Base-by-base conservation (phyloP, 2,113 vertebrate genomes). In the Phyllostomus hastatus region DNA sequence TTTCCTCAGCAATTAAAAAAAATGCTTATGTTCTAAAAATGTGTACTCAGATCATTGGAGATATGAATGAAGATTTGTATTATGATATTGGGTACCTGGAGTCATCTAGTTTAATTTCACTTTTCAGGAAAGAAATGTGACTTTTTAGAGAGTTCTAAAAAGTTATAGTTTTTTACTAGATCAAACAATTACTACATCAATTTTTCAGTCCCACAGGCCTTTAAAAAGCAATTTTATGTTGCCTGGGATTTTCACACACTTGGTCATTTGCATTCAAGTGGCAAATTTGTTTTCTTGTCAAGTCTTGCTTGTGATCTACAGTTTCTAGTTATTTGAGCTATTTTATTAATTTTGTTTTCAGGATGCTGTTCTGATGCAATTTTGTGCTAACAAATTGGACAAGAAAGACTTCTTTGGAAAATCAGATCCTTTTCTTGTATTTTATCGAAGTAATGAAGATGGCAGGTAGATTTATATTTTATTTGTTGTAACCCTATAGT, bases 361-460 rank as follows among this genome's bases (percentile, higher is more conserved):
- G 99, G 99, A 99, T 97, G 99, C 99, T 10, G 98, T 99, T 85
- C 99, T 99, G 6, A 99, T 99, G 99, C 99, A 99, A 98, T 97
- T 99, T 85, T 99, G 99, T 9, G 99, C 99, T 95, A 99, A 99
- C 98, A 99, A 99, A 98, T 98, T 99, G 98, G 99, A 99, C 98
- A 99, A 99, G 98, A 99, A 99, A 97, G 99, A 99, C 98, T 99
- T 99, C 98, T 99, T 99, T 5, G 99, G 99, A 88, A 99, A 99
- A 98, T 99, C 99, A 0, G 99, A 99, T 98, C 99, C 99, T 70
- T 99, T 99, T 98, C 98, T 99, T 75, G 99, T 99, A 86, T 99
- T 99, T 98, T 99, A 99, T 97, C 99, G 99, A 95, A 99, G 99
- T 98, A 99, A 99, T 2, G 99, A 99, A 98, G 99, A 99, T 1